Evolutionary conservation across 2,888 invertebrate species (phyloP), one percentile per base, ranked within the genome.

Genomic region (Tachina lurida): DNA sequence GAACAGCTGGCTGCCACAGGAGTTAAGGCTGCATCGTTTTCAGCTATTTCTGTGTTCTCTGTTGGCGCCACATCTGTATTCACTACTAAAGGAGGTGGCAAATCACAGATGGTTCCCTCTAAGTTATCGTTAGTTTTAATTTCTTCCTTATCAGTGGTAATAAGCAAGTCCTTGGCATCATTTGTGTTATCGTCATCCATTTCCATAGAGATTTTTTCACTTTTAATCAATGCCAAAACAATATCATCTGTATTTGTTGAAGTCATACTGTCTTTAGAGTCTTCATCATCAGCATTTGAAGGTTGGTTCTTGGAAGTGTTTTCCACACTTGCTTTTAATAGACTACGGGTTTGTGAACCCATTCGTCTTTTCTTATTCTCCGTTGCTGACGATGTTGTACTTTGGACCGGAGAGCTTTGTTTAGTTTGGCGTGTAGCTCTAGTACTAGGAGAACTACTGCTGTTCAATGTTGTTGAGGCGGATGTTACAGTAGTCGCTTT

Each of bases 191-290:
- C 88, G 15, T 88, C 87, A 39, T 80, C 76, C 15, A 88, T 82
- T 63, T 89, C 91, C 17, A 89, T 84, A 15, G 88, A 87, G 2
- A 90, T 71, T 71, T 91, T 91, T 49, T 91, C 92, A 58, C 89
- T 86, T 75, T 91, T 91, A 7, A 90, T 90, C 45, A 90, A 90
- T 7, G 90, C 88, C 84, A 90, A 84, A 52, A 90, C 71, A 60
- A 90, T 77, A 15, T 92, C 91, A 56, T 92, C 92, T 83, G 91
- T 90, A 58, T 83, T 86, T 8, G 88, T 90, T n/a, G 92, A 92
- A 12, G 91, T 89, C 86, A 91, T 86, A 22, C 92, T 92, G 58
- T 92, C 92, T 86, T 92, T 92, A 54, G 91, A 91, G 73, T 92
- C 92, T 79, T 92, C 92, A 47, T 92, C 92, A 1, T 83, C 83